These are phyloP conservation scores for Perdita meconis DNA, from an alignment of 2,888 invertebrate genomes.

Conservation along the genomic window DNA sequence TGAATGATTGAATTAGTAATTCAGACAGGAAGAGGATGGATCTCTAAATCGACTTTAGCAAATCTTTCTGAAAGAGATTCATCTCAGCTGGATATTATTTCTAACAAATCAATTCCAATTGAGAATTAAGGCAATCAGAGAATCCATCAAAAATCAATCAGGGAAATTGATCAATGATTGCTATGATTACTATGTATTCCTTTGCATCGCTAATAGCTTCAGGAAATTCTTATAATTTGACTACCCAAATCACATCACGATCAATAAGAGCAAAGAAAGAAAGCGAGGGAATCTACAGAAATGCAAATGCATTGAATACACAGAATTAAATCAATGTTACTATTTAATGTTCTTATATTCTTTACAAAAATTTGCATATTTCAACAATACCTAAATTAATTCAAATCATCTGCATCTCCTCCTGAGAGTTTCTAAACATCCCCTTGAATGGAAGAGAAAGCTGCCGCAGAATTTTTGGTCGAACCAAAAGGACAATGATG, in stretches of 20 bases:
- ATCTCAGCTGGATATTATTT: conserved; percentile 15
- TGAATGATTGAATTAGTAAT: too few relatives aligned
- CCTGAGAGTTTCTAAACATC: neutral
- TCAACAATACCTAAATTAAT: too few relatives aligned
- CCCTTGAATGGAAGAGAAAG: neutral
- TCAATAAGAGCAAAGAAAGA: neutral
- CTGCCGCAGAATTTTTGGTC: neutral
- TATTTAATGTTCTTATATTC: too few relatives aligned
- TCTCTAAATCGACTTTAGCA: too few relatives aligned
- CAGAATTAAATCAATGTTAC: too few relatives aligned
- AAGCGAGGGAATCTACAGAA: neutral
- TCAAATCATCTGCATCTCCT: neutral
- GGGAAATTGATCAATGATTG: conserved; percentile 45
- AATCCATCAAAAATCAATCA: conserved; percentile 51
- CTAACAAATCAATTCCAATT: neutral
- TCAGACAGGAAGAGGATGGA: too few relatives aligned
- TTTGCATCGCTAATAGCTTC: conserved; percentile 8
- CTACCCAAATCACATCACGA: conserved; percentile 34
- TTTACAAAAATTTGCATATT: too few relatives aligned
- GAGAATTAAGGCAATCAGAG: conserved; percentile 33
- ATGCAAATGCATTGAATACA: too few relatives aligned
- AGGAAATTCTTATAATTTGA: conserved; percentile 16
- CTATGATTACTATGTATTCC: conserved; percentile 47
- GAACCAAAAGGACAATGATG: conserved; percentile 1
- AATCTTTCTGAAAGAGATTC: too few relatives aligned